Evolutionary conservation across 2,113 vertebrate species (phyloP).

Genomic region (Pipa parva): DNA sequence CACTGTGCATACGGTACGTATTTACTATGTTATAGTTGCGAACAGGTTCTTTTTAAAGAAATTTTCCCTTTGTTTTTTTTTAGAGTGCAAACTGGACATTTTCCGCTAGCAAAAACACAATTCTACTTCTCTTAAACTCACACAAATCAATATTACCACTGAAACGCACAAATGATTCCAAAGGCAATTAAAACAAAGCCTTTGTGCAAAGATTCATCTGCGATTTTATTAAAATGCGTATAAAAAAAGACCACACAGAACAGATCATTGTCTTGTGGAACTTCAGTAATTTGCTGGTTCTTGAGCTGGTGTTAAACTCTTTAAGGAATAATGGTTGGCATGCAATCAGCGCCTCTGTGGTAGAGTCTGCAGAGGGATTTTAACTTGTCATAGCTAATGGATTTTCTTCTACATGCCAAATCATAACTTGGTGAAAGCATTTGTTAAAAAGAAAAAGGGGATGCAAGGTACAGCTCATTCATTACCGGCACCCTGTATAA

Average conservation of each 20-base stretch:
- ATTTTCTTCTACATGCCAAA: constrained; percentile 51
- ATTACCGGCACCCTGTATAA: constrained; percentile 2
- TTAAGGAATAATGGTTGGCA: constrained; percentile 38
- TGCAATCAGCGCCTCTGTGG: constrained; percentile 48
- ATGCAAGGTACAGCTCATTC: constrained; percentile 10
- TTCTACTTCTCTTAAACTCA: not conserved
- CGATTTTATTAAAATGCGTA: not conserved
- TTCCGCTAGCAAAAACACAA: no score
- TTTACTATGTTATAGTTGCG: no score
- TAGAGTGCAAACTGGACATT: no score
- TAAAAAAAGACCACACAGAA: not conserved
- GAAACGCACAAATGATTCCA: not conserved
- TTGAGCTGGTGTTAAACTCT: not conserved
- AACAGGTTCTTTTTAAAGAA: no score
- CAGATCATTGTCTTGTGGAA: not conserved
- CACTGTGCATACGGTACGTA: no score
- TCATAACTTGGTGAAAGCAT: constrained; percentile 51
- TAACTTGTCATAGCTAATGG: constrained; percentile 58
- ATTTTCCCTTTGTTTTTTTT: no score
- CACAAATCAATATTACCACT: not conserved
- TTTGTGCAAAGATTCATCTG: not conserved
- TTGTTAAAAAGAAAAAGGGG: constrained; percentile 45
- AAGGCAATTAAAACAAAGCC: not conserved
- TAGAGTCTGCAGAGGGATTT: constrained; percentile 47
- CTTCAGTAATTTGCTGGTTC: not conserved